These are phyloP conservation scores for Nothocercus nigrocapillus DNA, from an alignment of 2,113 vertebrate species.

Conservation along the genomic window DNA sequence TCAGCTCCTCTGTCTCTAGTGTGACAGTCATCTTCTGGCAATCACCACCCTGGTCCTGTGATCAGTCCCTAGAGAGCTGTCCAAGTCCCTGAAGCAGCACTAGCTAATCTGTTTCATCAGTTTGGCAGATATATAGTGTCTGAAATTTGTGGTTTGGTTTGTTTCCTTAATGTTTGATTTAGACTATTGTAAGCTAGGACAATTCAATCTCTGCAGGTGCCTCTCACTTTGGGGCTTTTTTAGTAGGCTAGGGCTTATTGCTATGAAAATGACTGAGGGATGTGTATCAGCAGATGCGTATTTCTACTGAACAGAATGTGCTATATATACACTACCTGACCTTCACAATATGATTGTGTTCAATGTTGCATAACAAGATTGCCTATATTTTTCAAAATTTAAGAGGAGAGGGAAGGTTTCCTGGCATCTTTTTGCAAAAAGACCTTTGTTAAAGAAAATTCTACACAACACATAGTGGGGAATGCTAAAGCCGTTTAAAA, in stretches of 20 bases:
- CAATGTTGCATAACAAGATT: neutral
- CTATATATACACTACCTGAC: neutral
- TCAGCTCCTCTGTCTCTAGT: neutral
- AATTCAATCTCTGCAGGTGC: neutral
- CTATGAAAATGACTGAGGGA: neutral
- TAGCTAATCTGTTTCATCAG: neutral
- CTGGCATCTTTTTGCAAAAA: neutral
- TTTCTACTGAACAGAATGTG: neutral
- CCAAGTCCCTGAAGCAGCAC: neutral
- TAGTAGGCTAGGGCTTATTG: neutral
- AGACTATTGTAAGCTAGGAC: rapidly evolving
- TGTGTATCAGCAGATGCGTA: neutral
- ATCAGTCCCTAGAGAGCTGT: neutral
- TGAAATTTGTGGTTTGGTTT: neutral
- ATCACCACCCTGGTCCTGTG: neutral
- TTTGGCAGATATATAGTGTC: neutral
- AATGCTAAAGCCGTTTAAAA: neutral
- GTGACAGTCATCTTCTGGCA: neutral
- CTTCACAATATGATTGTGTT: neutral
- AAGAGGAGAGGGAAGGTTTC: neutral
- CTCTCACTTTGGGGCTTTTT: neutral
- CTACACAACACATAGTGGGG: neutral
- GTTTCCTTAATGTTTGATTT: neutral
- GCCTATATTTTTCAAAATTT: neutral
- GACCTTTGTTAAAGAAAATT: neutral